A percentile compares a stretch with the other conserved stretches of the same genome.
phyloP scores from a whole-genome alignment of 2,888 invertebrate genomes.

The Malacosoma neustria region DNA sequence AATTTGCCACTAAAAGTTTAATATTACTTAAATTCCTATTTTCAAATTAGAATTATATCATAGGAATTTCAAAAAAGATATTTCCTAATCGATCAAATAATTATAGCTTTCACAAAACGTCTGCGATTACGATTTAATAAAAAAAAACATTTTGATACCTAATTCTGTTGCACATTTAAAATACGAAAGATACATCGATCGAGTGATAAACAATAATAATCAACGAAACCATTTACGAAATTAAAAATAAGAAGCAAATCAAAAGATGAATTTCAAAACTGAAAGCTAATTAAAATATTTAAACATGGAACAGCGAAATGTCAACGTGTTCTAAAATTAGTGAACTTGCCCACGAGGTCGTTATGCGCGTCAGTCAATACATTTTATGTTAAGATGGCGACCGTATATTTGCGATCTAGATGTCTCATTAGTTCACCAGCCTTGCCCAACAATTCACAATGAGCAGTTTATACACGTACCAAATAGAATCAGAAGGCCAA shows the following conservation, averaged over 20 bases:
- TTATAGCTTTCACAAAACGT: neutral
- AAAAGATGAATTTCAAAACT: no score
- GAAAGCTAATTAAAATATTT: conserved; percentile 4
- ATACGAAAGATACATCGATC: no score
- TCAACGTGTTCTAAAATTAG: conserved; percentile 50
- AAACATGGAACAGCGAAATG: conserved; percentile 25
- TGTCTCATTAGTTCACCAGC: conserved; percentile 45
- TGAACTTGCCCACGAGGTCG: conserved; percentile 51
- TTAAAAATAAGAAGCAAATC: no score
- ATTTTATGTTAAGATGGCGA: conserved; percentile 45
- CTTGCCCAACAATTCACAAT: conserved; percentile 53
- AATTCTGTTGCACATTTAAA: no score
- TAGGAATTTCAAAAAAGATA: no score
- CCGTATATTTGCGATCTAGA: conserved; percentile 45
- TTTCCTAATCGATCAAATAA: no score
- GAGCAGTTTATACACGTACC: conserved; percentile 36
- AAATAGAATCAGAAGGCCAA: conserved; percentile 41
- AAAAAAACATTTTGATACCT: no score
- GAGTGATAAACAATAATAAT: no score
- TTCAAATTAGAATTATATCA: no score
- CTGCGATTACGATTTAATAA: neutral
- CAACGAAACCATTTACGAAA: no score
- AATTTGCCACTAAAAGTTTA: no score
- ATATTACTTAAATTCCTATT: no score
- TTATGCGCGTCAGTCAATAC: conserved; percentile 43